Percentiles rank a stretch among this genome's conserved stretches.
These are phyloP conservation scores for Anguilla anguilla DNA, from an alignment of 2,797 vertebrate genomes.

Conservation along the genomic window DNA sequence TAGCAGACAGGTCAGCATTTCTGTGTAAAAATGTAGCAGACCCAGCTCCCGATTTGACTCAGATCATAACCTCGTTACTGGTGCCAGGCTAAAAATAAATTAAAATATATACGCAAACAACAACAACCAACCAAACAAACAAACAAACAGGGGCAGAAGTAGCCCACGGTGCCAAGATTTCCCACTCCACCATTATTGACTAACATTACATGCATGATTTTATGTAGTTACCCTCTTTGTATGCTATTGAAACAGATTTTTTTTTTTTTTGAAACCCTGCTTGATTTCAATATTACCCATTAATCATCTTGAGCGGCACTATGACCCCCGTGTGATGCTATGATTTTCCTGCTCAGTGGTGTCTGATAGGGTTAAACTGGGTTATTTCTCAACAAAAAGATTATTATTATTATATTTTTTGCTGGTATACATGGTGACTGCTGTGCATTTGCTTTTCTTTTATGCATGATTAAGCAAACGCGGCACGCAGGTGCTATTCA, in stretches of 20 bases:
- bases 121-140: neutral
- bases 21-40: constrained; percentile 25
- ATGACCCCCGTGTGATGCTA: constrained; percentile 13
- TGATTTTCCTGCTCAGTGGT: constrained; percentile 32
- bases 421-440: constrained; percentile 58
- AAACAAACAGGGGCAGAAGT: constrained; percentile 12
- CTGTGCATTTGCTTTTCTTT: constrained; percentile 72
- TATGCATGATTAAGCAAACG: constrained; percentile 79
- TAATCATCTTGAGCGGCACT: constrained; percentile 27
- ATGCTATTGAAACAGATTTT: constrained; percentile 23
- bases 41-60: constrained; percentile 18
- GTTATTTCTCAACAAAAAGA: constrained; percentile 24
- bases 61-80: constrained; percentile 5
- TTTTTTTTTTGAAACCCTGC: neutral
- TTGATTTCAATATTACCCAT: constrained; percentile 36
- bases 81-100: constrained; percentile 22
- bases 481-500: constrained; percentile 74
- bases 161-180: neutral
- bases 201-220: neutral
- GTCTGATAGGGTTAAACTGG: constrained; percentile 33
- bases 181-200: neutral
- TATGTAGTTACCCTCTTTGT: neutral
- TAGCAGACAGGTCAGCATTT: constrained; percentile 9
- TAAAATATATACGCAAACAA: constrained; percentile 14
- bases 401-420: constrained; percentile 48